Percentiles rank a stretch among this genome's conserved stretches.
phyloP scores from a whole-genome alignment of 1,140 invertebrate species.

The Hyposmocoma kahamanoa region DNA sequence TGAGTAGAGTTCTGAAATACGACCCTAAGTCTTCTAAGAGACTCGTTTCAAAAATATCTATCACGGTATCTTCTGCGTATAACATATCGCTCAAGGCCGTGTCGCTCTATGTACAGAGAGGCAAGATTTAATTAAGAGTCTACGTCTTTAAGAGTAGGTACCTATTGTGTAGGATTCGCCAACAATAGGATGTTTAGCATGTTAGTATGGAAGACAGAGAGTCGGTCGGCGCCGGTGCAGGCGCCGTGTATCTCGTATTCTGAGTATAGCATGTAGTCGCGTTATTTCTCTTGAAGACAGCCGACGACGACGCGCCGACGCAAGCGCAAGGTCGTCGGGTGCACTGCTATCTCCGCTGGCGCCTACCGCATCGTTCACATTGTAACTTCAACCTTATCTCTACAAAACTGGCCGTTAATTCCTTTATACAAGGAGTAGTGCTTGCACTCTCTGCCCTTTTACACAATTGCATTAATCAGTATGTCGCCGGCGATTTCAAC shows the following conservation, averaged over 20 bases:
- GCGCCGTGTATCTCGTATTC: conserved; percentile 49
- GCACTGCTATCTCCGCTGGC: conserved; percentile 47
- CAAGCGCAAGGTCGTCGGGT: conserved; percentile 63
- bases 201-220: conserved; percentile 19
- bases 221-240: conserved; percentile 29
- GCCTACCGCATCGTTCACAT: conserved; percentile 33
- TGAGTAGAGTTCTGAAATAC: too few species aligned
- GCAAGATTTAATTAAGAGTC: conserved; percentile 17
- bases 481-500: conserved; percentile 39
- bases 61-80: too few species aligned
- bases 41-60: too few species aligned
- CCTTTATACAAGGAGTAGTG: too few species aligned
- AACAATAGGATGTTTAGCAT: conserved; percentile 30
- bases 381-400: conserved; percentile 36
- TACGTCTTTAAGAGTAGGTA: conserved; percentile 6
- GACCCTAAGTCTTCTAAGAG: too few species aligned
- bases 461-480: conserved; percentile 42
- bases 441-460: too few species aligned
- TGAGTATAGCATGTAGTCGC: conserved; percentile 38
- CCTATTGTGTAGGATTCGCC: conserved; percentile 17
- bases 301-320: conserved; percentile 22
- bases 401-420: too few species aligned
- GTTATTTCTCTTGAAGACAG: conserved; percentile 23
- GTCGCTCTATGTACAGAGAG: too few species aligned
- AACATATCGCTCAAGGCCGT: too few species aligned